Evolutionary conservation across 2,888 invertebrate genomes (phyloP).

Genomic region (Lepidocyrtoides sp.): DNA sequence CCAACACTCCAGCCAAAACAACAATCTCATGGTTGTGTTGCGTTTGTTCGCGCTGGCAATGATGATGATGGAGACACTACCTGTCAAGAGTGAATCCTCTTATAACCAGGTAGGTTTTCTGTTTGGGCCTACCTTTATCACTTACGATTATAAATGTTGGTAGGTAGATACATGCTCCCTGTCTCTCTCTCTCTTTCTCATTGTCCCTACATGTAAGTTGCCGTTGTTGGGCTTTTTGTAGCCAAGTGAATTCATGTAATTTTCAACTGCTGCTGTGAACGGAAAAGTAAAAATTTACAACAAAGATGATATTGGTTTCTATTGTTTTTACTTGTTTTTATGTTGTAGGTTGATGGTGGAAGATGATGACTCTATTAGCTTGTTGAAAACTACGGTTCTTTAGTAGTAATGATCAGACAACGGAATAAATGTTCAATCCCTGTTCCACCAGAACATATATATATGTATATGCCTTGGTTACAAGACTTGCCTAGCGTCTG

Average conservation of each 20-base stretch:
- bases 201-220: slow-evolving; percentile 10
- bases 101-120: slow-evolving; percentile 36
- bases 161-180: background rate
- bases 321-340: background rate
- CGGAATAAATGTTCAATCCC: slow-evolving; percentile 31
- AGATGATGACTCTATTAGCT: slow-evolving; percentile 65
- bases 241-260: background rate
- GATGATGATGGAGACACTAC: slow-evolving; percentile 64
- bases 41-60: slow-evolving; percentile 20
- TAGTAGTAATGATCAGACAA: slow-evolving; percentile 47
- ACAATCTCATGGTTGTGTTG: background rate
- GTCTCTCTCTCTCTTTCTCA: background rate
- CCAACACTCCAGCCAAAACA: slow-evolving; percentile 29
- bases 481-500: background rate
- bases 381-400: slow-evolving; percentile 22
- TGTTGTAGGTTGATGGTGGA: background rate
- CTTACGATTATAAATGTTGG: background rate
- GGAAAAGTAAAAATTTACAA: slow-evolving; percentile 56
- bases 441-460: background rate
- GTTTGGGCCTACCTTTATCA: background rate
- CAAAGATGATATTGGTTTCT: slow-evolving; percentile 50
- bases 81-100: slow-evolving; percentile 56
- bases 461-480: background rate
- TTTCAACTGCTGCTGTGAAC: slow-evolving; percentile 22
- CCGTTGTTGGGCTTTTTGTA: background rate